Evolutionary conservation across 2,888 invertebrate species (phyloP).

Genomic region (Drosophila vallismaia): DNA sequence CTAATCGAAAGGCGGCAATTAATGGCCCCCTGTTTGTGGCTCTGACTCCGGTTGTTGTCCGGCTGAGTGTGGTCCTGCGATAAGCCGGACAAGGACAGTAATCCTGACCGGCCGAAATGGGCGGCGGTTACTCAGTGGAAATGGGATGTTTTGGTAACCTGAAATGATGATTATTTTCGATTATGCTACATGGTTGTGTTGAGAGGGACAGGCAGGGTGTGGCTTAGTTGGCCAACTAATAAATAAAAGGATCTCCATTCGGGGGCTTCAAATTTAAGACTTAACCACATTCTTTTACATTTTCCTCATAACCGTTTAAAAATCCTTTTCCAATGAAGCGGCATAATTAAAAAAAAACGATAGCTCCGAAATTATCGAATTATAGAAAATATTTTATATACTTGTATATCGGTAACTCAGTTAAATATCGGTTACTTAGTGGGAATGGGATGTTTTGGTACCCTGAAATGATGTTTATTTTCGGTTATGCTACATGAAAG

Average conservation of each 20-base stretch:
- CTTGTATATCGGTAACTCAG: too few species aligned
- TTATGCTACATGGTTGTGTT: neutral
- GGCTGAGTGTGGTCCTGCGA: constrained; percentile 15
- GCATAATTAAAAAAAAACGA: too few species aligned
- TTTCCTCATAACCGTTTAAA: too few species aligned
- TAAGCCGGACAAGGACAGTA: constrained; percentile 28
- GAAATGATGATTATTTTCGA: neutral
- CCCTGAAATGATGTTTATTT: neutral
- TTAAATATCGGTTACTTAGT: neutral
- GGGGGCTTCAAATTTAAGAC: too few species aligned
- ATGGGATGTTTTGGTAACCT: neutral
- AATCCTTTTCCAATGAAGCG: too few species aligned
- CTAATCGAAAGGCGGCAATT: constrained; percentile 47
- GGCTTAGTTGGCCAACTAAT: too few species aligned
- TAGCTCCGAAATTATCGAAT: too few species aligned
- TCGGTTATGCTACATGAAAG: neutral
- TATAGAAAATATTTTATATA: too few species aligned
- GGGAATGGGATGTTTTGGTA: neutral
- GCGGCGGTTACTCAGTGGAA: constrained; percentile 1
- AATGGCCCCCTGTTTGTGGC: constrained; percentile 37
- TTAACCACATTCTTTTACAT: too few species aligned
- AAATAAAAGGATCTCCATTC: too few species aligned
- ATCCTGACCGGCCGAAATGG: constrained; percentile 18
- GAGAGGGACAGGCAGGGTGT: neutral
- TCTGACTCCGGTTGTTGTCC: constrained; percentile 1